A percentile compares a stretch with the other conserved stretches of the same genome.
Evolutionary conservation across 2,888 invertebrate genomes (phyloP).

Genomic region (Agrochola macilenta): DNA sequence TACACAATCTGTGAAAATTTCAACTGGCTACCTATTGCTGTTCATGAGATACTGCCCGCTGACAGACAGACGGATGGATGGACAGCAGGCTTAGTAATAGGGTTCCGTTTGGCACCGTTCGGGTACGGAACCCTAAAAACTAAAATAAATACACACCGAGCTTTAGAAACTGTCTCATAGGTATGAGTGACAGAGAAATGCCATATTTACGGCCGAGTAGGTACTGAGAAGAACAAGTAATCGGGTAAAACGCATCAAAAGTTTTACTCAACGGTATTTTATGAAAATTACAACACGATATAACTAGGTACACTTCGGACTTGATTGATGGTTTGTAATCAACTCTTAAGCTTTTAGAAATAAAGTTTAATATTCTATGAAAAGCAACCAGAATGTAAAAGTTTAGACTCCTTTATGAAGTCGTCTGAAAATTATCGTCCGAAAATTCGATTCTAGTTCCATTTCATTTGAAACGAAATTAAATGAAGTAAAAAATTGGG

Average conservation of each 20-base stretch:
- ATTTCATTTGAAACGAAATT: slow-evolving; percentile 32
- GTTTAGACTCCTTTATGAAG: slow-evolving; percentile 29
- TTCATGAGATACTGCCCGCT: no score
- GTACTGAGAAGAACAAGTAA: not conserved
- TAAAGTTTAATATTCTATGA: slow-evolving; percentile 48
- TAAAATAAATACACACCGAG: no score
- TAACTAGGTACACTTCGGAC: not conserved
- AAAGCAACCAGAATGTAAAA: slow-evolving; percentile 39
- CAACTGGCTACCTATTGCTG: no score
- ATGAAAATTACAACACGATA: slow-evolving; percentile 30
- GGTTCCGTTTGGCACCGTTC: no score
- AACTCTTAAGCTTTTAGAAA: slow-evolving; percentile 11
- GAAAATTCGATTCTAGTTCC: slow-evolving; percentile 12
- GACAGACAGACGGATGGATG: no score
- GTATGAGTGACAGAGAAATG: no score
- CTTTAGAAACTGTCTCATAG: no score
- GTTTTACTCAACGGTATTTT: slow-evolving; percentile 10
- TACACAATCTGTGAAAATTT: no score
- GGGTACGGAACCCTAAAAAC: no score
- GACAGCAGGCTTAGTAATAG: no score
- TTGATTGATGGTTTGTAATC: no score
- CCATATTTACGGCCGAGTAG: no score
- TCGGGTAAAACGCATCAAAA: slow-evolving; percentile 14
- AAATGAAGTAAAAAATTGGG: slow-evolving; percentile 9
- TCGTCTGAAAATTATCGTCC: not conserved